Evolutionary conservation across 1,140 invertebrate species (phyloP), one percentile per base, ranked within the genome.

Genomic region (Diuraphis noxia): DNA sequence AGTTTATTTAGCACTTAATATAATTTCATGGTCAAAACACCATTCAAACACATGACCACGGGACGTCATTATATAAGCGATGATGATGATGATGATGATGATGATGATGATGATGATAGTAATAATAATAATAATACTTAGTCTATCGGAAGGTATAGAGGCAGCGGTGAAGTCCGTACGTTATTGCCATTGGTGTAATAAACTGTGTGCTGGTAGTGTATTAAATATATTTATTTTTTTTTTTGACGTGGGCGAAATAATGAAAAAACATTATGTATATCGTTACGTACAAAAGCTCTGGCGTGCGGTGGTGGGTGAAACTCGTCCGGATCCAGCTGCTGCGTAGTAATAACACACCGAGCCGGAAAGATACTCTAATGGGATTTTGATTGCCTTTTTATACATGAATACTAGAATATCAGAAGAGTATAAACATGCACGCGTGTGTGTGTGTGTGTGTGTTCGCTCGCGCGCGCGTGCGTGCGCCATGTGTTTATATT

Each of bases 341-440:
- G 52, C 13, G 52, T 9, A 5, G 36, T 21, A 19, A 46, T n/a
- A 41, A 82, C 40, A 56, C 43, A 4, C 46, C 4, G 36, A 88
- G 43, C 77, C 77, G 89, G 89, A 91, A 91, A 91, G 43, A 82
- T 77, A 38, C 34, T 91, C 89, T 91, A 91, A 91, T 91, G 89
- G 72, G 77, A 82, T 91, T 91, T 91, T 91, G 89, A 91, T 91
- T 91, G 89, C 89, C 41, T 91, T 82, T 91, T 91, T 91, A 91
- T 52, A 91, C 34, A 36, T 36, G 34, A 91, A 79, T 79, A 89
- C 79, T 89, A 77, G 25, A 77, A 49, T 89, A 89, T 77, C 36
- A 40, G 36, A 38, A n/a, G 4, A 43, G 38, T 41, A 43, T 30
- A 41, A 17, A 63, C 10, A 13, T 10, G 4, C 3, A 17, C n/a